These are phyloP conservation scores for Calycopis cecrops DNA, from an alignment of 1,140 invertebrate species.

Conservation along the genomic window DNA sequence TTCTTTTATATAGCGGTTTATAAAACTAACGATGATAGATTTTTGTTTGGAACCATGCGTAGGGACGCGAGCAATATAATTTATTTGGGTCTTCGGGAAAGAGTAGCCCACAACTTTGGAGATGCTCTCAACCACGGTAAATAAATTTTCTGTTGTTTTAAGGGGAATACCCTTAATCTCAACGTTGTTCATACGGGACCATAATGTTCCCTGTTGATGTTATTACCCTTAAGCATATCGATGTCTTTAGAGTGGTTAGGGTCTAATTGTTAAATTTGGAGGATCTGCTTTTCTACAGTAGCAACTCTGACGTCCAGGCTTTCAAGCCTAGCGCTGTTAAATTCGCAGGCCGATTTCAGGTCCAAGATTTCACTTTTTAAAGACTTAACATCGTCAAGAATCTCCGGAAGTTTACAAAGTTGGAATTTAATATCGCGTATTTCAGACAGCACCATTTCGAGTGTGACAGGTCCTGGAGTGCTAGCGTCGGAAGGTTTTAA, in stretches of 20 bases:
- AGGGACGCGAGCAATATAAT: background rate
- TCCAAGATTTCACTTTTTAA: constrained; percentile 1
- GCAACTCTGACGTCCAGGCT: background rate
- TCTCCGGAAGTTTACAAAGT: background rate
- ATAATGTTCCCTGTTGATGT: background rate
- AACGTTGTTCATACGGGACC: background rate
- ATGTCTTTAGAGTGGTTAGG: background rate
- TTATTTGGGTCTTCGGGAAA: no score
- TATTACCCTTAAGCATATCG: background rate
- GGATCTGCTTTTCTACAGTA: background rate
- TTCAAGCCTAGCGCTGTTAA: background rate
- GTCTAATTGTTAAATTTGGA: background rate
- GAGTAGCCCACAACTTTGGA: no score
- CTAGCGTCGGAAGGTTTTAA: background rate
- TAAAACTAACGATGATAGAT: no score
- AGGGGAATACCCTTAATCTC: constrained; percentile 3
- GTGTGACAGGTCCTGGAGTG: background rate
- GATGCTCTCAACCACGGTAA: no score
- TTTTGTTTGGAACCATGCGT: background rate
- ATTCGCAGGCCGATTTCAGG: background rate
- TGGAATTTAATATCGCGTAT: background rate
- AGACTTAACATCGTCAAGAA: background rate
- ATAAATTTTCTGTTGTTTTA: no score
- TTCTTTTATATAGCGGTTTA: no score
- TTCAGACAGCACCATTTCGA: background rate